Evolutionary conservation across 2,888 invertebrate species (phyloP), one percentile per base, ranked within the genome.

Genomic region (Pemphredon lugubris): DNA sequence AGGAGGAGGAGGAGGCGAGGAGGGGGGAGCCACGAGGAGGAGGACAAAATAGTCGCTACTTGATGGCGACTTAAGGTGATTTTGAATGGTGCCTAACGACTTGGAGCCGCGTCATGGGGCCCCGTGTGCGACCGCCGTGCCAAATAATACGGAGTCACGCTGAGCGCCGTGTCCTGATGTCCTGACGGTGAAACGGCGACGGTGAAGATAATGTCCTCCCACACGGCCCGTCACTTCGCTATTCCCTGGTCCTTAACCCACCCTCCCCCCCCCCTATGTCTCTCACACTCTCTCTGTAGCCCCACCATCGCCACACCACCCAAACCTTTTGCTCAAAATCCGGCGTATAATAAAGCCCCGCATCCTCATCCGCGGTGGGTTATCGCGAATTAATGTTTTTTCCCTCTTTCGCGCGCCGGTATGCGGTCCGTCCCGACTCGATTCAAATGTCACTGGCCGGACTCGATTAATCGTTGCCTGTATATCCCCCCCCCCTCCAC

Each of bases 11-110:
- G 53, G 42, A 21, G 21, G 2, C 6, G 23, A 11, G 9, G 40
- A 18, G 60, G 18, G 40, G 39, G 30, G n/a, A 18, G 53, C 21
- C 9, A 34, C 42, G 39, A 59, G 44, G 73, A 55, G 67, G 75
- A 76, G 79, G 79, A 86, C 80, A 81, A 87, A 87, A 87, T 86
- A 86, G 86, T 84, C 79, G 87, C 87, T 87, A 87, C 87, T 87
- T 84, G 87, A 89, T 86, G 84, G 87, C 78, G 88, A 87, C 86
- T 88, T 87, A 87, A 87, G 86, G 86, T 86, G 86, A 86, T 85
- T 86, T 83, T 88, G 87, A 89, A 88, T 88, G 86, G 87, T 83
- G 83, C 81, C 87, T 88, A 88, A 88, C 87, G 88, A 88, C 87
- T 86, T 84, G 74, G 82, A 84, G 86, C 84, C 81, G 79, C 86